Conservation (phyloP, 2,113 vertebrate genomes). For the Benitochromis conjunctus region DNA sequence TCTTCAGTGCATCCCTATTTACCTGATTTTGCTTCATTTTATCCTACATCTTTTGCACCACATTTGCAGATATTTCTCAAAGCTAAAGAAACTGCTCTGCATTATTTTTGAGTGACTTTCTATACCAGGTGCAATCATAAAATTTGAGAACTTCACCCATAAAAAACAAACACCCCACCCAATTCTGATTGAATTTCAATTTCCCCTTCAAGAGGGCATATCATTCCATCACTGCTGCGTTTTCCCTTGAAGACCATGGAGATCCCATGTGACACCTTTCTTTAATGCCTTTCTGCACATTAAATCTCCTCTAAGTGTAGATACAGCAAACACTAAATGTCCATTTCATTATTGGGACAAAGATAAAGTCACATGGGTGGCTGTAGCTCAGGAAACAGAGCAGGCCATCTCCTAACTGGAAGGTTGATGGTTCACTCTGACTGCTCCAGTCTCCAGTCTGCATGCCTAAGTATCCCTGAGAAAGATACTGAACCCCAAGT, state of each 20-base stretch:
- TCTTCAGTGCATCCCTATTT: neutral
- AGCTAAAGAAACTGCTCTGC: neutral
- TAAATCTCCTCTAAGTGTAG: neutral
- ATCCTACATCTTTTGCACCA: neutral
- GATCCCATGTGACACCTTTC: neutral
- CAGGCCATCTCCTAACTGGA: fast-evolving
- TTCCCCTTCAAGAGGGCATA: neutral
- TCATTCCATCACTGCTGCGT: neutral
- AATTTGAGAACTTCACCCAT: neutral
- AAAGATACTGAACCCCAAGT: neutral
- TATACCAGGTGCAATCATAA: neutral
- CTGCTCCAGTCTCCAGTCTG: neutral
- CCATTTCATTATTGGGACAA: neutral
- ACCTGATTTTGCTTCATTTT: neutral
- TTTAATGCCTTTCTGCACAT: neutral
- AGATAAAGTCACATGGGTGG: neutral
- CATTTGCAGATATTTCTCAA: neutral
- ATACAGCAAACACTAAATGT: neutral
- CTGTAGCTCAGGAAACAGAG: neutral
- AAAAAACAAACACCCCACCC: neutral
- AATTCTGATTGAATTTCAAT: neutral
- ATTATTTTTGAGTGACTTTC: neutral
- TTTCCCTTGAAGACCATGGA: neutral
- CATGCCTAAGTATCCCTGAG: neutral
- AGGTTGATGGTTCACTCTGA: neutral